Evolutionary conservation across 2,113 vertebrate genomes (phyloP).

Genomic region (Stigmatopora nigra): DNA sequence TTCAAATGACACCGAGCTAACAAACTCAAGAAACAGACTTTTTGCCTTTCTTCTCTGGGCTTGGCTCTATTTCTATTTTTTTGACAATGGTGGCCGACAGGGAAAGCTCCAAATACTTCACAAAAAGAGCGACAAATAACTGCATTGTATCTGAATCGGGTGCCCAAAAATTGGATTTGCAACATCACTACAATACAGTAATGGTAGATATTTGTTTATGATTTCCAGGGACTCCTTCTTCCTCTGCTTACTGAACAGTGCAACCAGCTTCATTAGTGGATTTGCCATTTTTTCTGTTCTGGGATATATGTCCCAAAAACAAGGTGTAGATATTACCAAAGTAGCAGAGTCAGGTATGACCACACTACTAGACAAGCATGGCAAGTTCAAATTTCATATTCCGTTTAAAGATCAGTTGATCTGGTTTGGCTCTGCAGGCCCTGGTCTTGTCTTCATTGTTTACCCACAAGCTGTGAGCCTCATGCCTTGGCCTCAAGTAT

Average conservation of each 20-base stretch:
- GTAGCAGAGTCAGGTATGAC: slow-evolving; percentile 64
- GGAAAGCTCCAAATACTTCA: too few relatives aligned
- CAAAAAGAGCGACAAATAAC: too few relatives aligned
- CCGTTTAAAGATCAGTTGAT: neutral
- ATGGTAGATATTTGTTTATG: slow-evolving; percentile 7
- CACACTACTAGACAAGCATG: neutral
- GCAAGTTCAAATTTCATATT: neutral
- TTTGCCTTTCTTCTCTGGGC: too few relatives aligned
- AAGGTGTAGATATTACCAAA: slow-evolving; percentile 53
- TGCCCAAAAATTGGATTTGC: too few relatives aligned
- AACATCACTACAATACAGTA: too few relatives aligned
- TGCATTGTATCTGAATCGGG: too few relatives aligned
- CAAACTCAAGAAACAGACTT: neutral
- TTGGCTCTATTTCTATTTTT: too few relatives aligned
- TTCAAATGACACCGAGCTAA: neutral
- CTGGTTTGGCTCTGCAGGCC: slow-evolving; percentile 63
- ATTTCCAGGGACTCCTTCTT: slow-evolving; percentile 64
- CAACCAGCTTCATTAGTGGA: slow-evolving; percentile 80
- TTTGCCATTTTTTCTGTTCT: slow-evolving; percentile 86
- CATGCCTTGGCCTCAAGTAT: slow-evolving; percentile 82
- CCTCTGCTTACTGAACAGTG: slow-evolving; percentile 80
- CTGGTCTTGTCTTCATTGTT: slow-evolving; percentile 87
- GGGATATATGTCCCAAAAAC: slow-evolving; percentile 75
- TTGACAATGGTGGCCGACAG: too few relatives aligned
- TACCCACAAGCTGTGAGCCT: slow-evolving; percentile 86